Evolutionary conservation across 2,888 invertebrate species (phyloP), one percentile per base, ranked within the genome.

Genomic region (Amiota mariae): DNA sequence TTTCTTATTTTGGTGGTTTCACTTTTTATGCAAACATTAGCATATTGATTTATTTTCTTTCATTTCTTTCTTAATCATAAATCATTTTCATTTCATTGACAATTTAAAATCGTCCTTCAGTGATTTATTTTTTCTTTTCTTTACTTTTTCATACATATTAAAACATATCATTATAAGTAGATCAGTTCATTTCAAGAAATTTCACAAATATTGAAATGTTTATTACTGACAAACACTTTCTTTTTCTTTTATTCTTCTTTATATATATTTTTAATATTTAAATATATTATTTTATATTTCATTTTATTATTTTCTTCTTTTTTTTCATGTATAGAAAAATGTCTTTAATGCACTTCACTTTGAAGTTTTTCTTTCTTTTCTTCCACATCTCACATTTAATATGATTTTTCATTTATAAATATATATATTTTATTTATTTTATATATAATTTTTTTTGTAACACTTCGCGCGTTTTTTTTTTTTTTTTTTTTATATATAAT

Each of bases 241-340:
- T 51, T 49, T 72, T 70, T 63, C 46, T 70, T 56, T 59, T 61
- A 24, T 2, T n/a, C 11, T 48, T 71, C 36, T 57, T 59, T 68
- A 1, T 71, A 57, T 15, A 18, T 48, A 67, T 73, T 15, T 46
- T 74, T 71, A 1, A 51, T 2, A 8, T 51, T 51, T 51, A 3
- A 9, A 59, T 59, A 15, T 18, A 15, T 59, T 59, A n/a, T 59
- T 15, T 59, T 63, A n/a, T n/a, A 63, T 63, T 13, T n/a, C 8
- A 36, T 63, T 36, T 63, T 20, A 11, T 36, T 63, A n/a, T 63
- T 36, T 20, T 63, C 24, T 63, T 63, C 1, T 36, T 63, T 59
- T 59, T 8, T n/a, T n/a, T 51, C 54, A 51, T 51, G 9, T 15
- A 59, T 59, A 15, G 15, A 11, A 15, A 59, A 51, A 15, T 59